phyloP scores from a whole-genome alignment of 2,797 vertebrate species.

The Lepilemur septentrionalis region DNA sequence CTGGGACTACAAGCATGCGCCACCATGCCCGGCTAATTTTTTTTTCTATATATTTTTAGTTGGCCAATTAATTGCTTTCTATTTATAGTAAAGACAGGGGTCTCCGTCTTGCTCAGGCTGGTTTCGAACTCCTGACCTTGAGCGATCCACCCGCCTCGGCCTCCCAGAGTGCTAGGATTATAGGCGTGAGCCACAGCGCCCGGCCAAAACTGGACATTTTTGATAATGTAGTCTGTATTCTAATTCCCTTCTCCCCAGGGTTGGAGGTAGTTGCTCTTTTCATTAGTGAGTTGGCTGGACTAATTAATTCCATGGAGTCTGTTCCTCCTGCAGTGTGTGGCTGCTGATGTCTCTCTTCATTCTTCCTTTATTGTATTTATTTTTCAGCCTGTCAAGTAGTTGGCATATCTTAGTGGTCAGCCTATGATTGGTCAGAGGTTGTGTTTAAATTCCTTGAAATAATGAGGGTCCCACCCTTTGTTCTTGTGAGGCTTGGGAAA shows the following conservation, averaged over 20 bases:
- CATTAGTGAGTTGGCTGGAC: background rate
- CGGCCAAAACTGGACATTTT: background rate
- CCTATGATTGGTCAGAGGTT: background rate
- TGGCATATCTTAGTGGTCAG: background rate
- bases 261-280: background rate
- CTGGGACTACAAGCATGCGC: too few relatives aligned
- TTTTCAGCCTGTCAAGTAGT: background rate
- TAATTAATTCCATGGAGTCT: background rate
- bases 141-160: too few relatives aligned
- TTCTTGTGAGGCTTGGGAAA: background rate
- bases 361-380: background rate
- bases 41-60: too few relatives aligned
- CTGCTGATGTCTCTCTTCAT: background rate
- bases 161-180: too few relatives aligned
- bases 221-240: background rate
- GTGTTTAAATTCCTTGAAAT: background rate
- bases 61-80: too few relatives aligned
- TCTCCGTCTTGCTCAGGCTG: too few relatives aligned
- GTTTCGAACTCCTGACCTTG: too few relatives aligned
- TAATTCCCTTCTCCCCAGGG: background rate
- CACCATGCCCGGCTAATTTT: too few relatives aligned
- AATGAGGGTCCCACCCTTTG: background rate
- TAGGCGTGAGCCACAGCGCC: too few relatives aligned
- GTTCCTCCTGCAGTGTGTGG: background rate
- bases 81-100: too few relatives aligned